phyloP scores from a whole-genome alignment of 1,140 invertebrate genomes.

The Choristoneura fumiferana region DNA sequence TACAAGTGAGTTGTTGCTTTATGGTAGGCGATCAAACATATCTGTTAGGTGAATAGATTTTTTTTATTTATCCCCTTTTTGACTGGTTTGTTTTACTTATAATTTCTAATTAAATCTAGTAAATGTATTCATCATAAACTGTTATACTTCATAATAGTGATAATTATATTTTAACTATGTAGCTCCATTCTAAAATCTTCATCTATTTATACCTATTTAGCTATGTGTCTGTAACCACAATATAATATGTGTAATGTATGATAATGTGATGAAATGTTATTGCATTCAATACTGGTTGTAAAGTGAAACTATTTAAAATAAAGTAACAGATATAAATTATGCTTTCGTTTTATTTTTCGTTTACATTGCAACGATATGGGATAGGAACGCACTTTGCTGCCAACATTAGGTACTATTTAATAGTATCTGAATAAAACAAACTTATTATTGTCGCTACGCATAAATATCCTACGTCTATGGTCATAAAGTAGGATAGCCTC shows the following conservation, averaged over 20 bases:
- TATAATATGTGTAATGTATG: constrained; percentile 60
- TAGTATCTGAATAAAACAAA: too few relatives aligned
- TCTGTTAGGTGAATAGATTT: constrained; percentile 56
- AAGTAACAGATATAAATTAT: constrained; percentile 57
- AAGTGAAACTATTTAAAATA: constrained; percentile 74
- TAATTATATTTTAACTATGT: constrained; percentile 40
- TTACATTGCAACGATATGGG: too few relatives aligned
- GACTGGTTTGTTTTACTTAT: constrained; percentile 48
- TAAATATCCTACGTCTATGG: too few relatives aligned
- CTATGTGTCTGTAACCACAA: constrained; percentile 68
- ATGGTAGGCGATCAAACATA: constrained; percentile 63
- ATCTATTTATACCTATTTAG: constrained; percentile 53
- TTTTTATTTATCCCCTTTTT: constrained; percentile 40
- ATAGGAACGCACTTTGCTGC: too few relatives aligned
- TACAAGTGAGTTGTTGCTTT: constrained; percentile 72
- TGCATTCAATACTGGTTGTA: constrained; percentile 72
- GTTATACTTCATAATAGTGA: constrained; percentile 36
- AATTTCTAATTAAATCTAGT: constrained; percentile 31
- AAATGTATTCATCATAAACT: constrained; percentile 30
- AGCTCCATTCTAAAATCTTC: constrained; percentile 47
- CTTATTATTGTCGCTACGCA: too few relatives aligned
- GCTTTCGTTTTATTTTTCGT: too few relatives aligned
- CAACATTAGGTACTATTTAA: too few relatives aligned
- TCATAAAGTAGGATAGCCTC: too few relatives aligned
- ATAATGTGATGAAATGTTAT: constrained; percentile 73